These are phyloP conservation scores for Spialia ferax DNA, from an alignment of 2,888 invertebrate genomes.

Conservation along the genomic window DNA sequence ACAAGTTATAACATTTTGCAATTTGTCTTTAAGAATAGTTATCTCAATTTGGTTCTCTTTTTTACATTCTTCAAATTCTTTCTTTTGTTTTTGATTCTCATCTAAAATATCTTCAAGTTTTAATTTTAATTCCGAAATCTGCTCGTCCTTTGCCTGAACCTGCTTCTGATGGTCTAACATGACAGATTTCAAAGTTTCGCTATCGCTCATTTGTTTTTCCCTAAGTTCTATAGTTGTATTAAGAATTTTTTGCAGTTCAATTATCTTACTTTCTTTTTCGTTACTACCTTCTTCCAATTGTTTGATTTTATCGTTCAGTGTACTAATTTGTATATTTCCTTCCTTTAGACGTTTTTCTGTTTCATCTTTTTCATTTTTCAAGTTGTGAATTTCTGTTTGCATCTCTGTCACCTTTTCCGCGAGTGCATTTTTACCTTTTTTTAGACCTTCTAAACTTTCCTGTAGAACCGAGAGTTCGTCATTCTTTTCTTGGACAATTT, in stretches of 20 bases:
- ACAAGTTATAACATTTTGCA: conserved; percentile 68
- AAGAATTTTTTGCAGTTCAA: conserved; percentile 51
- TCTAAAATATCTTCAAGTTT: conserved; percentile 53
- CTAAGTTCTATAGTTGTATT: conserved; percentile 18
- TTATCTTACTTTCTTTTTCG: conserved; percentile 55
- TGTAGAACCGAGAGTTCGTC: conserved; percentile 53
- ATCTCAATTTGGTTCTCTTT: conserved; percentile 73
- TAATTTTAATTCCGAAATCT: conserved; percentile 45
- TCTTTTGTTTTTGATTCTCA: conserved; percentile 58
- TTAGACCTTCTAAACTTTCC: conserved; percentile 54
- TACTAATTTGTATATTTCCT: conserved; percentile 48
- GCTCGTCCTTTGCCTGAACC: conserved; percentile 39
- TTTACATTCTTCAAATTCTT: conserved; percentile 74
- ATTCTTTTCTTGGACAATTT: conserved; percentile 50
- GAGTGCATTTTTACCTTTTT: conserved; percentile 48
- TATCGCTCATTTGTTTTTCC: conserved; percentile 50
- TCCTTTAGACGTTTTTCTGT: conserved; percentile 5
- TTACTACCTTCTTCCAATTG: conserved; percentile 46
- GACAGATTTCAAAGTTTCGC: conserved; percentile 41
- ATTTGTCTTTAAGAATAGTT: conserved; percentile 66
- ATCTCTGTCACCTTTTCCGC: conserved; percentile 48
- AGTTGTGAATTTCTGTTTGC: conserved; percentile 49
- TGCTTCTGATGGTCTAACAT: conserved; percentile 51
- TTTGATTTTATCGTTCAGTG: conserved; percentile 54
- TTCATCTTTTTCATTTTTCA: conserved; percentile 30